phyloP scores from a whole-genome alignment of 2,113 vertebrate species.

The Mesocricetus auratus region DNA sequence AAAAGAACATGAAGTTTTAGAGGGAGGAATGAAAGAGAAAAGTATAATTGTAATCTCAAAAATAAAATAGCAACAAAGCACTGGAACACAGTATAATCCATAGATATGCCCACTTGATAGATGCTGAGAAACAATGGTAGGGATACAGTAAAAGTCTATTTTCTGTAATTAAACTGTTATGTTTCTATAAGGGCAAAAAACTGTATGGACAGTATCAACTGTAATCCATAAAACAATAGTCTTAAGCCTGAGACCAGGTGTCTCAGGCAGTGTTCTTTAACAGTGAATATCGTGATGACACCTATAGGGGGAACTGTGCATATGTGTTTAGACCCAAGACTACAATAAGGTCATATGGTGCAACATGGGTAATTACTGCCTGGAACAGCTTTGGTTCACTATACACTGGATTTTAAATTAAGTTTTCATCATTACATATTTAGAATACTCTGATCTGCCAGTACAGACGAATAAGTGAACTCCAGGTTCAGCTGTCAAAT shows the following conservation, averaged over 20 bases:
- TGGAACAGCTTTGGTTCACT: neutral
- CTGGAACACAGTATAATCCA: neutral
- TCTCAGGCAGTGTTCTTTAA: neutral
- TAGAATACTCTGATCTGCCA: neutral
- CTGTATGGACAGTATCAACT: neutral
- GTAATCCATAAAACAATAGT: too few species aligned
- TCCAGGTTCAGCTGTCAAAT: neutral
- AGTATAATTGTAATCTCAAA: neutral
- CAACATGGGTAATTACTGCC: neutral
- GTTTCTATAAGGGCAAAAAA: neutral
- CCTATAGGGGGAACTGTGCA: neutral
- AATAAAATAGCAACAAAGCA: neutral
- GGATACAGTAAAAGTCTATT: neutral
- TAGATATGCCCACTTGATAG: neutral
- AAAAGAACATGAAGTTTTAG: neutral
- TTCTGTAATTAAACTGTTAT: neutral
- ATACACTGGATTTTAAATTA: neutral
- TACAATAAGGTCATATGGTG: neutral
- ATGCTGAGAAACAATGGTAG: neutral
- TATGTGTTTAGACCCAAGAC: neutral
- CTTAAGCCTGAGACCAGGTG: too few species aligned
- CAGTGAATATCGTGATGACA: neutral
- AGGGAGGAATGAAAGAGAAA: neutral
- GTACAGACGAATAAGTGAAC: neutral
- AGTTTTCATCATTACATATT: neutral